Conservation (phyloP, 2,888 invertebrate species). For the Arctia plantaginis region DNA sequence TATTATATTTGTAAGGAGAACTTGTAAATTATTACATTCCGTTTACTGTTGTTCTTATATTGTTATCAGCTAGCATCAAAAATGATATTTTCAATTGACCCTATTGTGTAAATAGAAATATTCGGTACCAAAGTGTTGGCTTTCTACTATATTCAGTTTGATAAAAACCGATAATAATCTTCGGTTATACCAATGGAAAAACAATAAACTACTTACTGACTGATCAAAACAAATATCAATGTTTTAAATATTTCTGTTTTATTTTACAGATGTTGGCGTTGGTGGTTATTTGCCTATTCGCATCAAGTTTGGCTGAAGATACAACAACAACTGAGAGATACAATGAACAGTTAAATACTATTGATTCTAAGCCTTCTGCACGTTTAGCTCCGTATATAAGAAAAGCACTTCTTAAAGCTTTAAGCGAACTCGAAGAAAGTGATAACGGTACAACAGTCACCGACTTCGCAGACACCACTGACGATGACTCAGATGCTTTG, state of each 20-base stretch:
- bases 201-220: background rate
- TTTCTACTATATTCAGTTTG: background rate
- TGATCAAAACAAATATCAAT: background rate
- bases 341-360: slow-evolving; percentile 76
- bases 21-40: too few species aligned
- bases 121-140: background rate
- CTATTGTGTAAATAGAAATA: background rate
- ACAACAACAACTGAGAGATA: slow-evolving; percentile 61
- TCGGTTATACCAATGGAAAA: background rate
- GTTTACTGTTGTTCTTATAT: background rate
- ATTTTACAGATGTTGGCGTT: slow-evolving; percentile 73
- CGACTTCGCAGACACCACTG: slow-evolving; percentile 67
- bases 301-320: slow-evolving; percentile 68
- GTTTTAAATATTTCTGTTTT: slow-evolving; percentile 33
- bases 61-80: too few species aligned
- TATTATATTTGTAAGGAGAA: too few species aligned
- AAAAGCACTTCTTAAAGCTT: slow-evolving; percentile 91
- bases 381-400: slow-evolving; percentile 91
- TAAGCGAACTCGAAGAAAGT: slow-evolving; percentile 91
- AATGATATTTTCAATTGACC: background rate
- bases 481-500: slow-evolving; percentile 73
- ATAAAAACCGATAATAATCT: background rate
- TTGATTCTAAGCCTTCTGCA: slow-evolving; percentile 84
- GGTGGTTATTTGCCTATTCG: slow-evolving; percentile 62
- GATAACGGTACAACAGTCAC: slow-evolving; percentile 77